Percentiles rank a stretch among this genome's conserved stretches.
These are phyloP conservation scores for Sebastes paucispinis DNA, from an alignment of 2,797 vertebrate species.

Conservation along the genomic window DNA sequence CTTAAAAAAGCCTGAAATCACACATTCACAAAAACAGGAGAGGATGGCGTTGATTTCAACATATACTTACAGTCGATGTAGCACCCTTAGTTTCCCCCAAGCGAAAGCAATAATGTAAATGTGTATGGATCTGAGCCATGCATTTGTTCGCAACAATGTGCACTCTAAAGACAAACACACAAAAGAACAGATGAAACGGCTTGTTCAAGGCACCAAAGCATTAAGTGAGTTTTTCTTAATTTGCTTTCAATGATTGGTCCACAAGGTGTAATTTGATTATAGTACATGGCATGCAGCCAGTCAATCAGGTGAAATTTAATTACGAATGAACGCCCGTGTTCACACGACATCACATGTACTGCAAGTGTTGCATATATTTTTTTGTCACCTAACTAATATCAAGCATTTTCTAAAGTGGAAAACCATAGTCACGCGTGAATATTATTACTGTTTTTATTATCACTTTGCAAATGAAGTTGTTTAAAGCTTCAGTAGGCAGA, in stretches of 20 bases:
- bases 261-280: constrained; percentile 27
- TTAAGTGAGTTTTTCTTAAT: constrained; percentile 29
- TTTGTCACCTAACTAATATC: background rate
- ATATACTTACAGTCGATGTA: constrained; percentile 37
- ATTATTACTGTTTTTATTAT: background rate
- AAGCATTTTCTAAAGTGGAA: background rate
- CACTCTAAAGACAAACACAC: constrained; percentile 16
- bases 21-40: constrained; percentile 24
- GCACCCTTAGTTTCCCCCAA: constrained; percentile 12
- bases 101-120: constrained; percentile 17
- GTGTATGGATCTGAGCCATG: constrained; percentile 14
- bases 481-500: too few species aligned
- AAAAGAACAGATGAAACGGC: constrained; percentile 8
- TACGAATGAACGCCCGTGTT: constrained; percentile 18
- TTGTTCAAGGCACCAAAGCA: constrained; percentile 27
- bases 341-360: background rate
- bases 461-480: background rate
- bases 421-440: background rate
- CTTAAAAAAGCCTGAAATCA: constrained; percentile 63
- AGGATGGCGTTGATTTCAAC: constrained; percentile 57
- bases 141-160: background rate
- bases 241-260: constrained; percentile 40
- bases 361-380: background rate
- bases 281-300: constrained; percentile 21
- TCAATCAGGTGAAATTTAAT: constrained; percentile 29